A percentile compares a stretch with the other conserved stretches of the same genome.
phyloP scores from a whole-genome alignment of 2,888 invertebrate genomes.

The Caenorhabditis doughertyi region DNA sequence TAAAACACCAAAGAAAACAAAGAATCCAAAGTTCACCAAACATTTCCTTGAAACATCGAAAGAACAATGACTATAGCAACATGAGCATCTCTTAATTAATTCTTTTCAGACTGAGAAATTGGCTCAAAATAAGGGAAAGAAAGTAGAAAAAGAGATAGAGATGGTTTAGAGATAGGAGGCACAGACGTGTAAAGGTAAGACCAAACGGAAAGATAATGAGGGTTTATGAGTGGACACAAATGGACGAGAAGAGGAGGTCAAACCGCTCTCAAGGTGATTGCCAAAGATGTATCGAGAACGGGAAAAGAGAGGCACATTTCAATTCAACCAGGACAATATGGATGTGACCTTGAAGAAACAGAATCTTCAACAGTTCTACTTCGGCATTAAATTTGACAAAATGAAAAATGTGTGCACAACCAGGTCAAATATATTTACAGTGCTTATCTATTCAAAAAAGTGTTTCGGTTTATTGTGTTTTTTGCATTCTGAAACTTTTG shows the following conservation, averaged over 20 bases:
- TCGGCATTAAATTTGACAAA: too few species aligned
- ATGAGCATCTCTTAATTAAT: conserved; percentile 5
- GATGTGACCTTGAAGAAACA: neutral
- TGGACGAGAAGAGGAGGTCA: neutral
- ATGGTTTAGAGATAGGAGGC: conserved; percentile 33
- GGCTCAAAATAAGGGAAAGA: conserved; percentile 17
- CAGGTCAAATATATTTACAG: too few species aligned
- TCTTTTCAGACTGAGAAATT: neutral
- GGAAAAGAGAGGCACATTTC: neutral
- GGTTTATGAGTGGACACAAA: conserved; percentile 39
- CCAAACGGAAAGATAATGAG: conserved; percentile 53
- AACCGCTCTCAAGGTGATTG: conserved; percentile 49
- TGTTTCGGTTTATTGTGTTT: neutral
- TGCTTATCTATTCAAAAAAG: too few species aligned
- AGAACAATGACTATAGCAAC: conserved; percentile 22
- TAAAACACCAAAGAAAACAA: neutral
- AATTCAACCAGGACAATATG: conserved; percentile 16
- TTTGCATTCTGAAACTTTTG: neutral
- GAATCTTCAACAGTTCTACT: neutral
- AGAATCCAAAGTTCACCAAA: neutral
- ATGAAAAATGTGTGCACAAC: too few species aligned
- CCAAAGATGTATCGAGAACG: conserved; percentile 25
- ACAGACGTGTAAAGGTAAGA: conserved; percentile 49
- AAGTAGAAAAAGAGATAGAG: neutral
- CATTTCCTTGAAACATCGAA: neutral